Evolutionary conservation across 2,797 vertebrate genomes (phyloP).

Genomic region (Mus spretus): DNA sequence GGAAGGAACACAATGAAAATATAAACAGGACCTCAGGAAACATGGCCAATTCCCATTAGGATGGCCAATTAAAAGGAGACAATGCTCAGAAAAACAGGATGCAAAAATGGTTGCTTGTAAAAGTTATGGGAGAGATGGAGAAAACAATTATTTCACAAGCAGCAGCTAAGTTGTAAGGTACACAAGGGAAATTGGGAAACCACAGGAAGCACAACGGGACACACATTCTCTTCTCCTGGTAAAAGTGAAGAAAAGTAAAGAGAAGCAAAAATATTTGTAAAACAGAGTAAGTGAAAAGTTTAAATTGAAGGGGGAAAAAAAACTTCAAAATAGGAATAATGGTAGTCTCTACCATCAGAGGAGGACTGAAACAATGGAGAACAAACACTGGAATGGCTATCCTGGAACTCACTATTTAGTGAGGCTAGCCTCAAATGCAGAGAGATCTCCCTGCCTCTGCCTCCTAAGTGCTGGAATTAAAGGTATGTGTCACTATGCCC

Average conservation of each 20-base stretch:
- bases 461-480: neutral
- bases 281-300: neutral
- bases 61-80: neutral
- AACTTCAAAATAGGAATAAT: neutral
- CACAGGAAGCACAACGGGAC: neutral
- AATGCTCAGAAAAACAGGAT: neutral
- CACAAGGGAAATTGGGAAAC: neutral
- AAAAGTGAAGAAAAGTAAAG: slow-evolving; percentile 1
- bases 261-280: neutral
- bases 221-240: neutral
- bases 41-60: neutral
- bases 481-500: neutral
- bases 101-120: slow-evolving; percentile 30
- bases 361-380: slow-evolving; percentile 22
- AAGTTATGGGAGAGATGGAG: neutral
- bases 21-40: neutral
- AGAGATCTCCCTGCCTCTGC: neutral
- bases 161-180: slow-evolving; percentile 2
- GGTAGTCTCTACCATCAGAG: neutral
- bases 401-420: neutral
- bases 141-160: slow-evolving; percentile 4
- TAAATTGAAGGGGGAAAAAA: neutral
- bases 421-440: neutral
- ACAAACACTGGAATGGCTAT: neutral
- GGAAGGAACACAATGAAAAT: slow-evolving; percentile 14